Conservation (phyloP, 2,113 vertebrate genomes). For the Butastur rufipennis region DNA sequence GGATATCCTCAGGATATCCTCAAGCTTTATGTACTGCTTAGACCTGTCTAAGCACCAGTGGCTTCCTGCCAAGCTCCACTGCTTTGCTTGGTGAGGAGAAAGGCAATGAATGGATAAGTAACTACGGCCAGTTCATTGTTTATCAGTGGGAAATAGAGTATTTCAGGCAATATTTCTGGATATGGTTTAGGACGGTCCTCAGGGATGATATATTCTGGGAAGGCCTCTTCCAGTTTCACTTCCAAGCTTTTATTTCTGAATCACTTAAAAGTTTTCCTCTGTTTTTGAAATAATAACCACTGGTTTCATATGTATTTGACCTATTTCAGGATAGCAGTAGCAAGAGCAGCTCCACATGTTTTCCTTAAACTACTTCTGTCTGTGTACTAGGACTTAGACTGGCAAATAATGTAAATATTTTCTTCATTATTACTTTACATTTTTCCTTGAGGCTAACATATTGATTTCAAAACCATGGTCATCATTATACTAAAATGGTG, state of each 20-base stretch:
- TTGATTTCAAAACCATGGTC: slow-evolving; percentile 53
- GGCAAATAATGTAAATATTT: not conserved
- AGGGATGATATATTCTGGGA: not conserved
- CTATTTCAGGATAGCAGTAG: not conserved
- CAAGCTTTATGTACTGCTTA: not conserved
- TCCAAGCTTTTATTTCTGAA: not conserved
- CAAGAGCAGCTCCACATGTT: not conserved
- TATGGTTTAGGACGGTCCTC: not conserved
- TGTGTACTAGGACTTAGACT: not conserved
- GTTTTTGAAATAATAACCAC: not conserved
- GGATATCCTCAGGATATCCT: not conserved
- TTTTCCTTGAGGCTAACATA: slow-evolving; percentile 37
- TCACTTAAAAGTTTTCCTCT: not conserved
- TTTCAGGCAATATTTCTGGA: not conserved
- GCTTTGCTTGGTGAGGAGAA: not conserved
- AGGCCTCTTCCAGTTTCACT: not conserved
- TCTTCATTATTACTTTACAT: not conserved
- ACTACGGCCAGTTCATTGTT: not conserved
- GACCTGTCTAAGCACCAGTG: not conserved
- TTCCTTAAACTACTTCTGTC: not conserved
- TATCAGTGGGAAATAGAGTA: not conserved
- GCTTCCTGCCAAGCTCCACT: not conserved
- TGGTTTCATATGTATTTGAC: not conserved
- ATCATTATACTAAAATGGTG: slow-evolving; percentile 45
- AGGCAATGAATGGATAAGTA: not conserved